Base-by-base conservation (phyloP, 1,140 invertebrate species). In the Contarinia nasturtii region DNA sequence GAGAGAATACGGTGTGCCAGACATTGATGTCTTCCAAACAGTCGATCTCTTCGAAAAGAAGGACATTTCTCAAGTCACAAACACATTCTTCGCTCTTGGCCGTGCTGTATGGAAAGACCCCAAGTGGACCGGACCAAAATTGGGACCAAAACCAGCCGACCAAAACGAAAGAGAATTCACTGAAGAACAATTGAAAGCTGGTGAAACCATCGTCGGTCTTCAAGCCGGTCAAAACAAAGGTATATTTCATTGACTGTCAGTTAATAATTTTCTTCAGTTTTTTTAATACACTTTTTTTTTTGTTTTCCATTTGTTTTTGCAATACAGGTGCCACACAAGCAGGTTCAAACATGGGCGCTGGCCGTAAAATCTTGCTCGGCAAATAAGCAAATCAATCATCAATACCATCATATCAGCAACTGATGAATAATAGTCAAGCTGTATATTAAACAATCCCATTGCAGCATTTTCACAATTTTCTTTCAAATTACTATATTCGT, bases 11-110 rank as follows among this genome's bases (percentile, higher is more conserved):
- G 92, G 92, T 52, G 90, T 95, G 11, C 75, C 83, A 15, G 86
- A 91, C 52, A 80, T 91, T 44, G 91, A 97, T 65, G 76, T 94
- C 1, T 97, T 97, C 75, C 91, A 97, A 70, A 92, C 91, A 10
- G 88, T 93, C 34, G 92, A 95, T 65, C 70, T 97, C 33, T 94
- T 84, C 67, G 91, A 95, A 60, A 83, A 82, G 67, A 92, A 94
- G 65, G 91, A 95, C 63, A 91, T 96, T 59, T 79, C 83, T 17
- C 79, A 83, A 63, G 90, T 97, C 10, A 92, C 90, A 47, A 88
- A 86, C 66, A 92, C 87, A 54, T 80, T 96, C 50, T 92, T 86
- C 60, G 87, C 91, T 33, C 72, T 96, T 46, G 91, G 88, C 50
- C 79, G 91, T 66, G 77, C 84, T 61, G 88, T 93, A 76, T 91